Evolutionary conservation across 2,797 vertebrate species (phyloP).

Genomic region (Amblyraja radiata): DNA sequence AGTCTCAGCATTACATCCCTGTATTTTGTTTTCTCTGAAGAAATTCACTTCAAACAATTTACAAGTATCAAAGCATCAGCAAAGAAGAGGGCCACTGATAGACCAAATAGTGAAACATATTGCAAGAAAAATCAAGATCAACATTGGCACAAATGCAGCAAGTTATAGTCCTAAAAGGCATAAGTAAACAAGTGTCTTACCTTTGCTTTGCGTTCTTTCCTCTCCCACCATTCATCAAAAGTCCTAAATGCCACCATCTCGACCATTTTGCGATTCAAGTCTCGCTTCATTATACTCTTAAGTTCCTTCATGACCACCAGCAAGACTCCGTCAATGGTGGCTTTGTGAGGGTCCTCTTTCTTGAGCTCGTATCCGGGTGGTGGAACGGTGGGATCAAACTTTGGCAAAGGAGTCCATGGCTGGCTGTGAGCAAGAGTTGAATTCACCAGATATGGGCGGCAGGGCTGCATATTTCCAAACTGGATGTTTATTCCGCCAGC

Average conservation of each 20-base stretch:
- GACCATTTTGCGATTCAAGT: constrained; percentile 97
- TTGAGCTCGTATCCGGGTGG: constrained; percentile 85
- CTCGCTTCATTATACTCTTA: constrained; percentile 97
- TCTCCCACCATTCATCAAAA: constrained; percentile 98
- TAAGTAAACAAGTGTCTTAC: constrained; percentile 50
- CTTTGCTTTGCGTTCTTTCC: constrained; percentile 91
- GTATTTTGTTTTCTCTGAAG: neutral
- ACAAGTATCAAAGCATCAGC: neutral
- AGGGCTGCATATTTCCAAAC: constrained; percentile 72
- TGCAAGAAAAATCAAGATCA: neutral
- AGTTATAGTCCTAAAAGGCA: neutral
- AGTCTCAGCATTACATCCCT: too few relatives aligned
- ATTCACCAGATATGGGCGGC: constrained; percentile 69
- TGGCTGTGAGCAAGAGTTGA: constrained; percentile 64
- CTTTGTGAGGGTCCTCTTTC: constrained; percentile 95
- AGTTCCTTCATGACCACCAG: constrained; percentile 91
- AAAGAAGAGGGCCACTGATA: neutral
- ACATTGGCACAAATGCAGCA: neutral
- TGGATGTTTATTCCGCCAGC: constrained; percentile 50
- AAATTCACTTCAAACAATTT: neutral
- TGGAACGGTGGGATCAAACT: constrained; percentile 90
- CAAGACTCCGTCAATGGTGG: constrained; percentile 89
- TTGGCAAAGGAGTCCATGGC: constrained; percentile 82
- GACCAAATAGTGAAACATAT: neutral
- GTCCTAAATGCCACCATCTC: constrained; percentile 95